Evolutionary conservation across 1,140 invertebrate genomes (phyloP).

Genomic region (Drosophila teissieri): DNA sequence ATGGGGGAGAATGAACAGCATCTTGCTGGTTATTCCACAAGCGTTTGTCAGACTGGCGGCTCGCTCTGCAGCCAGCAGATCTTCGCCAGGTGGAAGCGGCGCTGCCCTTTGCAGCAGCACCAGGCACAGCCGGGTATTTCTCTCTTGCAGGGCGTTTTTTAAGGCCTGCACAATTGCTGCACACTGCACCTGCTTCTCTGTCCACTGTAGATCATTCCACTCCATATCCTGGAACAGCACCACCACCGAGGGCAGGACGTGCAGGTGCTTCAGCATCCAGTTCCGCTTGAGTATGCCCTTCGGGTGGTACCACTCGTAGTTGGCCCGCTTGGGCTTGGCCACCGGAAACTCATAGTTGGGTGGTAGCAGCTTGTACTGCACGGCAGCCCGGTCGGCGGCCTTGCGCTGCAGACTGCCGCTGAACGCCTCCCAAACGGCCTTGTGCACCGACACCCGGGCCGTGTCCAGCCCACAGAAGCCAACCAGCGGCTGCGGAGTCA

Average conservation of each 20-base stretch:
- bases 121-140: conserved; percentile 93
- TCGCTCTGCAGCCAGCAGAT: conserved; percentile 93
- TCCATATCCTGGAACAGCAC: conserved; percentile 98
- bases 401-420: conserved; percentile 87
- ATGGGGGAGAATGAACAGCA: conserved; percentile 95
- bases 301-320: conserved; percentile 98
- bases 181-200: conserved; percentile 97
- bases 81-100: conserved; percentile 92
- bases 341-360: conserved; percentile 94
- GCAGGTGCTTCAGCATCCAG: conserved; percentile 98
- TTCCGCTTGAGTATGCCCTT: conserved; percentile 98
- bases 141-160: conserved; percentile 87
- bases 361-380: conserved; percentile 93
- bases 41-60: conserved; percentile 94
- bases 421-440: conserved; percentile 96
- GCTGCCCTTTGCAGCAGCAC: conserved; percentile 95
- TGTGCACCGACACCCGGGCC: conserved; percentile 93
- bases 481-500: conserved; percentile 92
- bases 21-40: conserved; percentile 96
- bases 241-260: conserved; percentile 95
- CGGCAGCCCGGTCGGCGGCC: conserved; percentile 86
- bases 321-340: conserved; percentile 94
- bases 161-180: conserved; percentile 94
- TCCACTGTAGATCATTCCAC: conserved; percentile 97
- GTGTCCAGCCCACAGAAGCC: conserved; percentile 94